Percentiles rank a stretch among this genome's conserved stretches.
These are phyloP conservation scores for Ochotona princeps DNA, from an alignment of 2,113 vertebrate genomes.

Conservation along the genomic window DNA sequence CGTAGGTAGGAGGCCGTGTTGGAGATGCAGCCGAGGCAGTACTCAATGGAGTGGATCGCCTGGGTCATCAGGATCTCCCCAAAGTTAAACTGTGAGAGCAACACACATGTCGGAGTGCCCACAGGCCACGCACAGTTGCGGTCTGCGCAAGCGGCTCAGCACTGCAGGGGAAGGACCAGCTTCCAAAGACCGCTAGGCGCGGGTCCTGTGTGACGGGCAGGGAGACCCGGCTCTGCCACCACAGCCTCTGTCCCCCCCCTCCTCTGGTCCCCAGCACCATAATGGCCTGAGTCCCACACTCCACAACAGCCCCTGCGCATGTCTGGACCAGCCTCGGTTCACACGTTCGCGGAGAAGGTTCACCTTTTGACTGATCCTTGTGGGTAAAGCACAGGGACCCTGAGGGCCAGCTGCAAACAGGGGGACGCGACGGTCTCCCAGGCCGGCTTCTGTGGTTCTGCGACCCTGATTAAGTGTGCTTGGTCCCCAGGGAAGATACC, in stretches of 20 bases:
- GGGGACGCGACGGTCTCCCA: too few relatives aligned
- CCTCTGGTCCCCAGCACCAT: too few relatives aligned
- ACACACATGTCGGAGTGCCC: not conserved
- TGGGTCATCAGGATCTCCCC: constrained; percentile 94
- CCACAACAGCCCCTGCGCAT: too few relatives aligned
- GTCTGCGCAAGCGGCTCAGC: not conserved
- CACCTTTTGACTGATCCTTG: too few relatives aligned
- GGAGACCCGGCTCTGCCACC: accelerated
- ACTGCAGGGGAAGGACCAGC: not conserved
- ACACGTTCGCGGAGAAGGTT: too few relatives aligned
- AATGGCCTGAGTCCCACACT: too few relatives aligned
- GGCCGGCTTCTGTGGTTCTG: not conserved
- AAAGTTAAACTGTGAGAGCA: constrained; percentile 90
- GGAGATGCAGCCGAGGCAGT: constrained; percentile 96
- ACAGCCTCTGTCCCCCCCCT: not conserved
- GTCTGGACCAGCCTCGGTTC: too few relatives aligned
- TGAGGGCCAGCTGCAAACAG: too few relatives aligned
- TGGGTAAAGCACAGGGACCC: too few relatives aligned
- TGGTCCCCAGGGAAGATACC: not conserved
- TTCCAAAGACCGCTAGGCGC: not conserved
- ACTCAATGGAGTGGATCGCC: constrained; percentile 97
- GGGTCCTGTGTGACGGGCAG: accelerated
- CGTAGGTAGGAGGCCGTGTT: constrained; percentile 98
- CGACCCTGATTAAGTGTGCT: not conserved
- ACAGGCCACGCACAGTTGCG: too few relatives aligned